These are phyloP conservation scores for Latrodectus geometricus DNA, from an alignment of 1,140 invertebrate species.

Conservation along the genomic window DNA sequence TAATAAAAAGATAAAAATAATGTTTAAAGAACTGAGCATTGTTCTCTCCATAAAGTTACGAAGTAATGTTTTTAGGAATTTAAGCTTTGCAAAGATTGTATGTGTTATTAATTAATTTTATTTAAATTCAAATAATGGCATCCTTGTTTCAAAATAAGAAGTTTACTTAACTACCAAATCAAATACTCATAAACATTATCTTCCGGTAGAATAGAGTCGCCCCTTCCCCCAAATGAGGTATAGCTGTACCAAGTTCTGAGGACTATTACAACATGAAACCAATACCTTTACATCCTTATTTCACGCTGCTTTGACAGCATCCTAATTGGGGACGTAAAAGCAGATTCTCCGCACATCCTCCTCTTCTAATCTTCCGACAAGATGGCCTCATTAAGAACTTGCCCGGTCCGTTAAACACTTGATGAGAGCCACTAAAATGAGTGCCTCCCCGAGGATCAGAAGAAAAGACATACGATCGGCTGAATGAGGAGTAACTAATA, in stretches of 20 bases:
- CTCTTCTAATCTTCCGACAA: constrained; percentile 49
- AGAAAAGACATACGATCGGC: constrained; percentile 42
- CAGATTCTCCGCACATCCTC: neutral
- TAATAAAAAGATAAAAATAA: too few relatives aligned
- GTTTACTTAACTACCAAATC: too few relatives aligned
- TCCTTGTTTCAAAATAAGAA: too few relatives aligned
- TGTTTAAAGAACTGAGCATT: too few relatives aligned
- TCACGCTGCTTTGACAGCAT: constrained; percentile 49
- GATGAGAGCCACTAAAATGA: constrained; percentile 43
- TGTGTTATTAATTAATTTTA: too few relatives aligned
- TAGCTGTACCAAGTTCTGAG: neutral
- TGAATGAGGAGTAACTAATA: constrained; percentile 25
- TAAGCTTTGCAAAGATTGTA: too few relatives aligned
- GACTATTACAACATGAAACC: constrained; percentile 14
- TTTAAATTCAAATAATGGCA: too few relatives aligned
- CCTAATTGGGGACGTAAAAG: constrained; percentile 38
- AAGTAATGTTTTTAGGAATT: too few relatives aligned
- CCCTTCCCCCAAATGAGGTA: neutral
- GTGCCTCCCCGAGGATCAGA: constrained; percentile 4
- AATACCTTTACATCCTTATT: constrained; percentile 36
- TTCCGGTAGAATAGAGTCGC: too few relatives aligned
- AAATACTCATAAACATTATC: too few relatives aligned
- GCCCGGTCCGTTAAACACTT: constrained; percentile 44
- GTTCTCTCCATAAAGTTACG: too few relatives aligned
- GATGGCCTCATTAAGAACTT: constrained; percentile 47